Evolutionary conservation across 2,888 invertebrate genomes (phyloP), one percentile per base, ranked within the genome.

Genomic region (Eupithecia inturbata): DNA sequence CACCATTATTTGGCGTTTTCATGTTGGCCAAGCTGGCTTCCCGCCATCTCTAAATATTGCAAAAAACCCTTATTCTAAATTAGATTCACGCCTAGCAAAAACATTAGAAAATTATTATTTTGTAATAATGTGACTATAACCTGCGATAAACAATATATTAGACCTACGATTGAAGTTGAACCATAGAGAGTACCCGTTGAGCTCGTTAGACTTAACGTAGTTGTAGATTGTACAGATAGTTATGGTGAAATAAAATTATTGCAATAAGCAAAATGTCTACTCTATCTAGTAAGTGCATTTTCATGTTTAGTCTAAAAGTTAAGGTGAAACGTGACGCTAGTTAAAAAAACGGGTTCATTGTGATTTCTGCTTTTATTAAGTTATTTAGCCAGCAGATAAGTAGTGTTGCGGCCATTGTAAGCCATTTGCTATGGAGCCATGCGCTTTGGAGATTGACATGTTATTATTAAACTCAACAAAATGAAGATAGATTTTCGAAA

Each of bases 151-250:
- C 10, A n/a, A n/a, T 31, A 33, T 63, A 31, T 63, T 63, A 60
- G 68, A 57, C 14, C 31, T 70, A 74, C 53, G 62, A 63, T 64
- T 74, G 49, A 63, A 75, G 57, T 64, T 74, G 49, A 63, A 75
- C 72, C 74, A 72, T 68, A 71, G 76, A 76, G 77, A 77, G 76
- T 67, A 73, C 74, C 70, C 63, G 45, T 70, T 70, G 60, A 49
- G 75, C 72, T 75, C 72, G 67, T 68, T 75, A 60, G 33, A 66
- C 45, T 73, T 66, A 73, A 72, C 45, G 62, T 73, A 75, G 75
- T 64, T 31, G 31, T 75, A 75, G 67, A 67, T 72, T 75, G 75
- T 75, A 75, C 75, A 75, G 66, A 49, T 33, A 64, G 64, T 63
- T 67, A 68, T 66, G 57, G 10, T 69, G 36, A 70, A 33, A 36